Conservation (phyloP, 2,888 invertebrate genomes). For the Eristalis arbustorum region DNA sequence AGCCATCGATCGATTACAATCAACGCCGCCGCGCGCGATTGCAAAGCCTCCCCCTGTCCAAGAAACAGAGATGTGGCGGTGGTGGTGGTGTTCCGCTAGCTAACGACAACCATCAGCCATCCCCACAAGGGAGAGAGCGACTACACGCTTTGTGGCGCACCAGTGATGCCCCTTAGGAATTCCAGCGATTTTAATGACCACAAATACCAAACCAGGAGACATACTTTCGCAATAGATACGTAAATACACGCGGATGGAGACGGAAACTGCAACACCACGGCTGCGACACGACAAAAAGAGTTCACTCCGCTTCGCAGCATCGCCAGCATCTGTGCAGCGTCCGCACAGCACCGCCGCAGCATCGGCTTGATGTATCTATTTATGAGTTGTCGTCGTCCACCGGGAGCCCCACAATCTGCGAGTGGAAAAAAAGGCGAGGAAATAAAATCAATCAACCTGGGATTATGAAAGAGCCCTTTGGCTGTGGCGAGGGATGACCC, state of each 20-base stretch:
- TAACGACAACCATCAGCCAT: constrained; percentile 29
- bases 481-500: constrained; percentile 26
- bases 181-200: constrained; percentile 63
- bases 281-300: not conserved
- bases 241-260: constrained; percentile 26
- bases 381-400: constrained; percentile 57
- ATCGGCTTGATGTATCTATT: constrained; percentile 60
- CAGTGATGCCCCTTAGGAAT: constrained; percentile 66
- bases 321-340: not conserved
- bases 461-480: constrained; percentile 49
- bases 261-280: not conserved
- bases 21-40: constrained; percentile 49
- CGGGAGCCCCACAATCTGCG: constrained; percentile 19
- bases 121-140: constrained; percentile 55
- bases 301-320: not conserved
- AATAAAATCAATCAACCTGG: constrained; percentile 35
- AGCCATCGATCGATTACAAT: constrained; percentile 60
- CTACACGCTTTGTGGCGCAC: constrained; percentile 43
- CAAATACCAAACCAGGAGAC: constrained; percentile 66
- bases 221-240: constrained; percentile 60
- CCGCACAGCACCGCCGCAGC: not conserved
- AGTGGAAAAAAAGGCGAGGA: not conserved
- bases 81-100: constrained; percentile 52
- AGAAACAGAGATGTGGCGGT: not conserved
- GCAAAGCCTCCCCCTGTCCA: constrained; percentile 21